Evolutionary conservation across 1,140 invertebrate genomes (phyloP).

Genomic region (Pseudomyrmex flavicornis): DNA sequence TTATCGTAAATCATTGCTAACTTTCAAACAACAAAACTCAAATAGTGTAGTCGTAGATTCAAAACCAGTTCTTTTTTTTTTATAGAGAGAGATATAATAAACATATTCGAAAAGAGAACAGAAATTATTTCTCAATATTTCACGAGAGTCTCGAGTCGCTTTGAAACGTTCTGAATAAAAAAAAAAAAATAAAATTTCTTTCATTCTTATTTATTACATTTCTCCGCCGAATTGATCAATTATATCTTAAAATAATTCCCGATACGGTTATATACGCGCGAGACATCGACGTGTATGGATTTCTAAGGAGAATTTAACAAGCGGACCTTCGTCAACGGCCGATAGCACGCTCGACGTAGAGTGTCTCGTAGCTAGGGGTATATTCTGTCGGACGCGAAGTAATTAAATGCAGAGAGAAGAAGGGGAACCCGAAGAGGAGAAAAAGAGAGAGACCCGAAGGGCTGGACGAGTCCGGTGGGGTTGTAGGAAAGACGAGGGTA

Average conservation of each 20-base stretch:
- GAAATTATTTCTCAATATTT: no score
- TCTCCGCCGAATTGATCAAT: no score
- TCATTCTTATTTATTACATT: no score
- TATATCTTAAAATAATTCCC: not conserved
- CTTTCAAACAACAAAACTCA: no score
- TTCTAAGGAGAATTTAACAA: conserved; percentile 71
- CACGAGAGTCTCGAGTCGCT: not conserved
- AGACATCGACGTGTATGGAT: conserved; percentile 56
- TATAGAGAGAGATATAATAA: not conserved
- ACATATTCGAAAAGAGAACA: no score
- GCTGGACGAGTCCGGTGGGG: conserved; percentile 59
- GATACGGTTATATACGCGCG: not conserved
- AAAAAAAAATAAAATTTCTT: no score
- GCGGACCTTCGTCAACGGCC: conserved; percentile 72
- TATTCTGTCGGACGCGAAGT: conserved; percentile 73
- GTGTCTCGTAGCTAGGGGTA: conserved; percentile 68
- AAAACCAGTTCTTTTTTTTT: not conserved
- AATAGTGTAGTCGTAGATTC: not conserved
- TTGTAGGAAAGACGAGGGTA: conserved; percentile 59
- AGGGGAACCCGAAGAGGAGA: conserved; percentile 50
- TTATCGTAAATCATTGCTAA: no score
- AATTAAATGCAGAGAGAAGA: conserved; percentile 77
- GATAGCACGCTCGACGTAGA: conserved; percentile 71
- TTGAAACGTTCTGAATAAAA: not conserved
- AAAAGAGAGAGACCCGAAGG: conserved; percentile 55